Base-by-base conservation (phyloP, 2,113 vertebrate genomes). In the Archocentrus centrarchus region DNA sequence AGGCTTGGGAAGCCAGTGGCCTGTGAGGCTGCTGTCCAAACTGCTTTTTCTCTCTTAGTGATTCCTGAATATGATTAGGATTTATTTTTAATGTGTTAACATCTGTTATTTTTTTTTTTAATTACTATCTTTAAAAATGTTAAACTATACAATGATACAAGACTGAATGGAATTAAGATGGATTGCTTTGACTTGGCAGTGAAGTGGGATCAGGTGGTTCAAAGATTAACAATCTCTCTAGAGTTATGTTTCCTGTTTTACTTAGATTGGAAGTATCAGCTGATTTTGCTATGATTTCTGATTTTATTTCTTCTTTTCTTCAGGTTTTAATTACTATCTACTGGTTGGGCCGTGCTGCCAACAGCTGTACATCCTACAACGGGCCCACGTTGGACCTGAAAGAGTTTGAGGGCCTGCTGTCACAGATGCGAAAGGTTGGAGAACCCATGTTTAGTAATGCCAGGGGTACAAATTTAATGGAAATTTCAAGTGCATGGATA, bases 281-380 rank as follows among this genome's bases (percentile, higher is more conserved):
- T 81, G 2, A 53, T 79, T 13, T 47, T 13, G 6, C 68, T 1
- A 77, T 75, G 22, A 44, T 37, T 7, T 32, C 3, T 55, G 39
- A 22, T 32, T 77, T 9, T 17, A 3, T 73, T 77, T 20, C 57
- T 68, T 78, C 11, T 17, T n/a, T 59, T 17, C 68, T 47, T 86
- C 94, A 99, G 98, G 98, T 99, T 79, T 91, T 99, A 93, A 97
- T 98, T 91, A 99, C 98, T 83, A 96, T 99, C 91, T 99, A 99
- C 93, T 99, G 98, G 98, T 95, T 99, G 93, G 98, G 98, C 63
- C 97, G 97, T 87, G 96, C 97, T 22, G 98, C 98, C 82, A 98
- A 98, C 89, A 95, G 95, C 96, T 98, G 96, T 75, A 92, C 97
- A 0, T 96, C 97, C 4, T 99, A 97, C 64, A 98, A 94, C 47